A percentile compares a stretch with the other conserved stretches of the same genome.
These are phyloP conservation scores for Cyclina sinensis DNA, from an alignment of 1,140 invertebrate species.

Conservation along the genomic window DNA sequence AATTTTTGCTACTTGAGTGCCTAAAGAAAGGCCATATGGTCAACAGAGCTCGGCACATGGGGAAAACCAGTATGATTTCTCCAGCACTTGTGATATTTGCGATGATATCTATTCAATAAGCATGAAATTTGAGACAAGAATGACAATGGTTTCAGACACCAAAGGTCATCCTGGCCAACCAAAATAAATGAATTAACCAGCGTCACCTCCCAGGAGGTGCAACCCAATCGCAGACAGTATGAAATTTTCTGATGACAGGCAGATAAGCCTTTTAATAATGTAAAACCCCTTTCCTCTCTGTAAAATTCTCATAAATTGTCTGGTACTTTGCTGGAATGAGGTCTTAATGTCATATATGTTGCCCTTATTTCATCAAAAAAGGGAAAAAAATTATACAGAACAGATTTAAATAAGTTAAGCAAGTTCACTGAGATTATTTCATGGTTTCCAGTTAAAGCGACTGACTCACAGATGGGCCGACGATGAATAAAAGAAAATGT, in stretches of 20 bases:
- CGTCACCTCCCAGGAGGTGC: constrained; percentile 1
- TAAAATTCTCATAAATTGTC: too few species aligned
- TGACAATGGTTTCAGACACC: not conserved
- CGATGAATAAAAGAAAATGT: too few species aligned
- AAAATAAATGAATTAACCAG: not conserved
- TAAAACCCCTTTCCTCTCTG: not conserved
- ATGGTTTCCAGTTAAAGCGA: too few species aligned
- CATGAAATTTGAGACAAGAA: constrained; percentile 13
- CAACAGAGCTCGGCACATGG: not conserved
- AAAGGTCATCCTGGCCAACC: constrained; percentile 4
- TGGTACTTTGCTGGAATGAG: too few species aligned
- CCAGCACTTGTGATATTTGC: not conserved
- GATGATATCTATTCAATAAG: constrained; percentile 12
- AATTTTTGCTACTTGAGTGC: not conserved
- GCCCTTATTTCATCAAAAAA: too few species aligned
- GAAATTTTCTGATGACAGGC: not conserved
- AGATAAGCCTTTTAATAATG: not conserved
- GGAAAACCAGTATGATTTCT: not conserved
- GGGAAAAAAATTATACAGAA: too few species aligned
- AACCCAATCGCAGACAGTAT: not conserved
- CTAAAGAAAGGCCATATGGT: not conserved
- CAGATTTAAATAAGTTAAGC: too few species aligned
- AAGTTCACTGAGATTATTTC: too few species aligned
- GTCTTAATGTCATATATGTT: too few species aligned
- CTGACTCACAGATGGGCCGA: too few species aligned